Evolutionary conservation across 35 echinoderm and acorn worm species (phyloP).

Genomic region (Heliocidaris tuberculata): DNA sequence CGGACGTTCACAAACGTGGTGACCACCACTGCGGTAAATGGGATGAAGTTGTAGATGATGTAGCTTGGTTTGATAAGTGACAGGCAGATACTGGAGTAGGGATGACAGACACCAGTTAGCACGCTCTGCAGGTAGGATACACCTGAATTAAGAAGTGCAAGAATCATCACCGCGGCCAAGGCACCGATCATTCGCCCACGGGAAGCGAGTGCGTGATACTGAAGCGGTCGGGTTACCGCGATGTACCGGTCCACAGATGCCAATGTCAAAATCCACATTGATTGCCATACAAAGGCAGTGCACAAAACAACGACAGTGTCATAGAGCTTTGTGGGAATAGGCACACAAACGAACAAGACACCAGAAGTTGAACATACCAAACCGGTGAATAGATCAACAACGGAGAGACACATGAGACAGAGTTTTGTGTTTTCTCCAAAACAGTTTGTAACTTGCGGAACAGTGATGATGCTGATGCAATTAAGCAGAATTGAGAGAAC

Average conservation of each 20-base stretch:
- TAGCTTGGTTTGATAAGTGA: neutral
- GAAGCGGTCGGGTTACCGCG: slow-evolving; percentile 58
- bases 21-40: neutral
- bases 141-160: neutral
- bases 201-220: slow-evolving; percentile 37
- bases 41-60: slow-evolving; percentile 35
- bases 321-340: neutral
- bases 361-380: neutral
- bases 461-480: neutral
- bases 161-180: neutral
- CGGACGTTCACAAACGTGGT: slow-evolving; percentile 41
- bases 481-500: neutral
- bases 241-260: slow-evolving; percentile 54
- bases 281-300: slow-evolving; percentile 27
- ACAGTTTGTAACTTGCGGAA: neutral
- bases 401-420: neutral
- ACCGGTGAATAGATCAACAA: neutral
- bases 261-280: neutral
- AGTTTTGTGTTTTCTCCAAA: slow-evolving; percentile 24
- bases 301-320: neutral
- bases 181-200: neutral
- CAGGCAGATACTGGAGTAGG: neutral
- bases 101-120: slow-evolving; percentile 41
- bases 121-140: slow-evolving; percentile 16
- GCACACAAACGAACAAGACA: neutral